Conservation (phyloP, 92 coral and sea anemone species). For the Paragorgia papillata region DNA sequence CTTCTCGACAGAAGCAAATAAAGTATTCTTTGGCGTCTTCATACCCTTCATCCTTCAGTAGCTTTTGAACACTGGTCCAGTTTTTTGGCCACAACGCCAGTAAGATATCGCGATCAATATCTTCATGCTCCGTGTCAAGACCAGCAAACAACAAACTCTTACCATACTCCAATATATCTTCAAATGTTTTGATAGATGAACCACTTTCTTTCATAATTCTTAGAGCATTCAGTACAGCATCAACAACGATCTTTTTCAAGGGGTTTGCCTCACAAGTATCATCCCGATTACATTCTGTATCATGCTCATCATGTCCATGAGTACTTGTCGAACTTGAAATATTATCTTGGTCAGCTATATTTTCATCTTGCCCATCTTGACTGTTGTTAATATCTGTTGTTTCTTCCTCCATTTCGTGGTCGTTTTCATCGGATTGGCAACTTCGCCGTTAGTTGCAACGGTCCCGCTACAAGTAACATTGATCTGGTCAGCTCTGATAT, state of each 20-base stretch:
- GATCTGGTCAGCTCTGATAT: constrained; percentile 12
- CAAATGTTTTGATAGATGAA: constrained; percentile 68
- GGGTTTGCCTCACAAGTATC: constrained; percentile 51
- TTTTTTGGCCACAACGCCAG: constrained; percentile 66
- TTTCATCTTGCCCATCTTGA: neutral
- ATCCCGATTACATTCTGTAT: neutral
- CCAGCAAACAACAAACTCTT: constrained; percentile 45
- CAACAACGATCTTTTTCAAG: constrained; percentile 60
- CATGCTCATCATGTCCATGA: constrained; percentile 1
- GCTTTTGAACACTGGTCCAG: constrained; percentile 70
- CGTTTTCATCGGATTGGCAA: neutral
- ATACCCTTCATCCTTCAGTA: constrained; percentile 70
- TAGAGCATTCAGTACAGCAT: constrained; percentile 73
- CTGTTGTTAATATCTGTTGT: neutral
- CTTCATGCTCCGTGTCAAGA: neutral
- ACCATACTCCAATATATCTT: constrained; percentile 71
- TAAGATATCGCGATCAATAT: constrained; percentile 60
- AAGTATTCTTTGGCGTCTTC: constrained; percentile 58
- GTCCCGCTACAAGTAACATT: neutral
- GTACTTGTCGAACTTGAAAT: neutral
- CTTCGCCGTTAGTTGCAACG: neutral
- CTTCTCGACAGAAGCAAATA: constrained; percentile 61
- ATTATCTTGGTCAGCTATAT: neutral
- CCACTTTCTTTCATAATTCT: constrained; percentile 61
- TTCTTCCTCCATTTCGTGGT: constrained; percentile 5